phyloP scores from a whole-genome alignment of 2,113 vertebrate genomes.

The Peucedramus taeniatus region DNA sequence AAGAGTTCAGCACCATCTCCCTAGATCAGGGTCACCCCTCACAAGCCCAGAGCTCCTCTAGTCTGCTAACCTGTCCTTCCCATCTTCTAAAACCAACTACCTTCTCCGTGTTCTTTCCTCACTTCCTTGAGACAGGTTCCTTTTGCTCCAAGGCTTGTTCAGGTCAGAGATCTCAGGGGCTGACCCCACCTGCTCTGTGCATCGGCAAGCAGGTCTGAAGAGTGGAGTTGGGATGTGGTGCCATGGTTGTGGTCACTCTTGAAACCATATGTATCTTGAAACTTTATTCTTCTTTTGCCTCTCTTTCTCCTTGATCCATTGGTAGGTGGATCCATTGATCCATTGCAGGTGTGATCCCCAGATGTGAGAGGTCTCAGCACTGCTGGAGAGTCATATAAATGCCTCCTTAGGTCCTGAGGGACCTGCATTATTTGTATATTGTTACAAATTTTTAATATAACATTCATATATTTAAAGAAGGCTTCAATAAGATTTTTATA shows the following conservation, averaged over 20 bases:
- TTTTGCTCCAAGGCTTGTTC: neutral
- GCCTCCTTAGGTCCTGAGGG: neutral
- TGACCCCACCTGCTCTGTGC: neutral
- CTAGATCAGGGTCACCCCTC: neutral
- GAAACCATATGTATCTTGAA: neutral
- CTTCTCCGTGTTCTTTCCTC: fast-evolving
- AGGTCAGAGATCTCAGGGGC: neutral
- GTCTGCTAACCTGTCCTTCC: neutral
- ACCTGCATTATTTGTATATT: neutral
- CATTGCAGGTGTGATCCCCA: fast-evolving
- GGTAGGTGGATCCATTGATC: neutral
- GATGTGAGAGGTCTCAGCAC: neutral
- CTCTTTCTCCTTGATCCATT: neutral
- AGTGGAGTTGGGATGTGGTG: neutral
- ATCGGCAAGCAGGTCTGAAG: neutral
- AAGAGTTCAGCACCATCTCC: neutral
- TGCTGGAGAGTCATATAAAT: neutral
- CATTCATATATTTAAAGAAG: neutral
- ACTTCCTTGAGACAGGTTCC: neutral
- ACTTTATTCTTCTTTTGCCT: fast-evolving
- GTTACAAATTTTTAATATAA: neutral
- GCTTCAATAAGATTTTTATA: neutral
- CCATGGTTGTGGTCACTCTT: neutral
- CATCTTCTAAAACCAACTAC: neutral
- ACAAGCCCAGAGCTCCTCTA: neutral